Percentiles rank a stretch among this genome's conserved stretches.
phyloP scores from a whole-genome alignment of 2,888 invertebrate genomes.

The Octodonta nipae region DNA sequence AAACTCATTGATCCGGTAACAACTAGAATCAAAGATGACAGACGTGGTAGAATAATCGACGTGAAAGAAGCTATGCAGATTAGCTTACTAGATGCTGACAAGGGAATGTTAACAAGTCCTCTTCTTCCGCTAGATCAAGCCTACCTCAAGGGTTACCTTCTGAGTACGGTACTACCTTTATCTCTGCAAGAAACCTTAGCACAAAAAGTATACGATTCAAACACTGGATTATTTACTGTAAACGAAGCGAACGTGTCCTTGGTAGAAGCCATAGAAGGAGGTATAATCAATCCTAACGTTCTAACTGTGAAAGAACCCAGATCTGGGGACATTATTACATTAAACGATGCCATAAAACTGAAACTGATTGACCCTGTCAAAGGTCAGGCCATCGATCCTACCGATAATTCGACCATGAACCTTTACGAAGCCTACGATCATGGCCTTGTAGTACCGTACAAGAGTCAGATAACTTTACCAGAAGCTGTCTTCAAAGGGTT shows the following conservation, averaged over 20 bases:
- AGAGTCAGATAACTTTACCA: conserved; percentile 68
- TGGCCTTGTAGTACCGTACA: conserved; percentile 68
- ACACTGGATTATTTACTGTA: conserved; percentile 57
- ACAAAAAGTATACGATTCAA: conserved; percentile 64
- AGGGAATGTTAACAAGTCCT: conserved; percentile 56
- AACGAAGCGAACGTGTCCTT: conserved; percentile 56
- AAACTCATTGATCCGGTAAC: conserved; percentile 60
- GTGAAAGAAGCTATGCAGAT: conserved; percentile 56
- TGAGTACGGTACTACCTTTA: conserved; percentile 67
- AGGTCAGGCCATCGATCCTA: conserved; percentile 67
- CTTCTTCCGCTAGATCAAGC: conserved; percentile 64
- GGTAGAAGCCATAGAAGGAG: conserved; percentile 58
- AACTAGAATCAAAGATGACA: conserved; percentile 61
- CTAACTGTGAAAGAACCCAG: conserved; percentile 68
- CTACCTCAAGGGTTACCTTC: conserved; percentile 64
- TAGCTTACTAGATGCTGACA: conserved; percentile 55
- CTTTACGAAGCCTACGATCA: conserved; percentile 73
- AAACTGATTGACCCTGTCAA: conserved; percentile 66
- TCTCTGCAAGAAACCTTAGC: conserved; percentile 72
- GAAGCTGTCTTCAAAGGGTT: conserved; percentile 87
- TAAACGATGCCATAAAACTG: conserved; percentile 63
- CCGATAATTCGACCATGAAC: conserved; percentile 58
- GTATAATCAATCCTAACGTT: conserved; percentile 63
- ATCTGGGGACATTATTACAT: conserved; percentile 64
- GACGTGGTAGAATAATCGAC: conserved; percentile 50